Evolutionary conservation across 2,888 invertebrate species (phyloP).

Genomic region (Coenonympha glycerion): DNA sequence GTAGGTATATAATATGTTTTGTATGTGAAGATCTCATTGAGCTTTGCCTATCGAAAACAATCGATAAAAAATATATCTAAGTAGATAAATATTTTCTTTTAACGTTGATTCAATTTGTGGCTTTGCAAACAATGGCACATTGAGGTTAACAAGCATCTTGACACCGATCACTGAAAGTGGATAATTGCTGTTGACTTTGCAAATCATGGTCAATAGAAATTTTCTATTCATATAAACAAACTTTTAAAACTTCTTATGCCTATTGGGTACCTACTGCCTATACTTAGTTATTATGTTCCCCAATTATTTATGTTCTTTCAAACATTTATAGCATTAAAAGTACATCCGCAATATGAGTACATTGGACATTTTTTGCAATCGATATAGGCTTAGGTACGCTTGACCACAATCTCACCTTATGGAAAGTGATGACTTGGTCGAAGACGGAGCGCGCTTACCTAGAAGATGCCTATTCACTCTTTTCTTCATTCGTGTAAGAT

Average conservation of each 20-base stretch:
- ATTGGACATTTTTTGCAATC: no score
- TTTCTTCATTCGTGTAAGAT: no score
- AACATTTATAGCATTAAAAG: no score
- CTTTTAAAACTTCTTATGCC: neutral
- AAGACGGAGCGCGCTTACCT: no score
- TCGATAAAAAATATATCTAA: neutral
- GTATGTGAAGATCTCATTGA: neutral
- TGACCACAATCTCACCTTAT: no score
- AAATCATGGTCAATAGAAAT: neutral
- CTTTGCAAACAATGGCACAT: slow-evolving; percentile 29
- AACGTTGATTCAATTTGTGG: slow-evolving; percentile 16
- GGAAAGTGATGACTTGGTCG: no score
- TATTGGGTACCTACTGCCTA: no score
- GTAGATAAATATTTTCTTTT: neutral
- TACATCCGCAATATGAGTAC: no score
- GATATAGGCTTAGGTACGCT: no score
- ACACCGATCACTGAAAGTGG: slow-evolving; percentile 31
- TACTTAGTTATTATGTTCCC: no score
- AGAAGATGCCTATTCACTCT: no score
- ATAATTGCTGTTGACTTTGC: slow-evolving; percentile 24
- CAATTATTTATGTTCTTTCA: neutral
- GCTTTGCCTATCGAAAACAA: neutral
- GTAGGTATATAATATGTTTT: neutral
- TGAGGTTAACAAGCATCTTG: slow-evolving; percentile 22
- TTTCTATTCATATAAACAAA: neutral